These are phyloP conservation scores for Meganola albula DNA, from an alignment of 2,888 invertebrate species.

Conservation along the genomic window DNA sequence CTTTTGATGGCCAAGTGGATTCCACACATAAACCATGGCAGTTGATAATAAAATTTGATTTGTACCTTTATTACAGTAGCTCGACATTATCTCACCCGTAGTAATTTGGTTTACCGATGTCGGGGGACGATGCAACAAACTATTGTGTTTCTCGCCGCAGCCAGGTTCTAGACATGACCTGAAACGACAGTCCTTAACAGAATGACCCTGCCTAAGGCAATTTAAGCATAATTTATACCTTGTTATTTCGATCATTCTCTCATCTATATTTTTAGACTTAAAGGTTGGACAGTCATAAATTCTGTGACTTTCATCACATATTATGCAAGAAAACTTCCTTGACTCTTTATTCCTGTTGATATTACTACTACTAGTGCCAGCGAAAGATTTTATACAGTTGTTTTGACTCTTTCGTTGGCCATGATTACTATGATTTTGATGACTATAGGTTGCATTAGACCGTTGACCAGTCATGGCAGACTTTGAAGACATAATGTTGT, in stretches of 20 bases:
- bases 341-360: not conserved
- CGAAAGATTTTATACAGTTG: conserved; percentile 6
- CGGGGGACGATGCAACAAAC: conserved; percentile 12
- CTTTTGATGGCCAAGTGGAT: not conserved
- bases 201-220: conserved; percentile 20
- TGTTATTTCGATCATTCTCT: conserved; percentile 7
- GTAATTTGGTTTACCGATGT: not conserved
- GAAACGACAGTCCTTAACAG: conserved; percentile 14
- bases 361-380: not conserved
- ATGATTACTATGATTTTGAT: not conserved
- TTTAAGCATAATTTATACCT: conserved; percentile 19
- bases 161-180: conserved; percentile 15
- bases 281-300: conserved; percentile 26
- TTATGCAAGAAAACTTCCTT: conserved; percentile 8
- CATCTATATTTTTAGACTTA: conserved; percentile 15
- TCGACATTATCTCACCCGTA: not conserved
- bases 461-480: not conserved
- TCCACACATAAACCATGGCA: not conserved
- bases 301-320: conserved; percentile 21
- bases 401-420: too few relatives aligned
- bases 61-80: not conserved
- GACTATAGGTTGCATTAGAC: not conserved
- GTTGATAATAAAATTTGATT: conserved; percentile 5
- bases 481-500: not conserved
- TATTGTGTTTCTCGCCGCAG: conserved; percentile 22